Conservation (phyloP, 2,888 invertebrate genomes). For the Microctonus hyperodae region DNA sequence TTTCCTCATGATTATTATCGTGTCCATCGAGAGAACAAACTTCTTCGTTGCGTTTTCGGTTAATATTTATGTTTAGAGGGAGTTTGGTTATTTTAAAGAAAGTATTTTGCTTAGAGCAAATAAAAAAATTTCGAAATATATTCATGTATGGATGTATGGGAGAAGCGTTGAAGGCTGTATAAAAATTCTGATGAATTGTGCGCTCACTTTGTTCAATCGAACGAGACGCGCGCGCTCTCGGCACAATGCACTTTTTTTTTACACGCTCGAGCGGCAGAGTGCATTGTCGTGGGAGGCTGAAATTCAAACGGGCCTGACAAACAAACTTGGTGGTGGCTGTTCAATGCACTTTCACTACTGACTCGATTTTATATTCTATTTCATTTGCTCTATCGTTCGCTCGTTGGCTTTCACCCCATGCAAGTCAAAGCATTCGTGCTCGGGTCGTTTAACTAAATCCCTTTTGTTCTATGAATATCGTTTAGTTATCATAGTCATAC, state of each 20-base stretch:
- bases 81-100: neutral
- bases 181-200: slow-evolving; percentile 33
- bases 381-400: slow-evolving; percentile 22
- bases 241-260: slow-evolving; percentile 54
- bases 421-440: slow-evolving; percentile 35
- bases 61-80: neutral
- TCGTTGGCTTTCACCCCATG: slow-evolving; percentile 28
- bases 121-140: neutral
- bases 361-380: slow-evolving; percentile 9
- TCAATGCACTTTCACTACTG: slow-evolving; percentile 32
- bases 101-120: neutral
- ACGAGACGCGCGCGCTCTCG: slow-evolving; percentile 45
- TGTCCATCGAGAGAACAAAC: neutral
- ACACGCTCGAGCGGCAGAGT: slow-evolving; percentile 32
- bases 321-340: slow-evolving; percentile 32
- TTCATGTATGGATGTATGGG: neutral
- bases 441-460: slow-evolving; percentile 17
- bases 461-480: slow-evolving; percentile 20
- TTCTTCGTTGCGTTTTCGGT: slow-evolving; percentile 17
- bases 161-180: slow-evolving; percentile 7
- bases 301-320: slow-evolving; percentile 49
- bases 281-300: slow-evolving; percentile 61
- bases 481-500: slow-evolving; percentile 5
- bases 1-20: slow-evolving; percentile 37
- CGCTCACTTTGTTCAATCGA: slow-evolving; percentile 40